Conservation (phyloP, 2,113 vertebrate species). For the Capreolus pygargus region DNA sequence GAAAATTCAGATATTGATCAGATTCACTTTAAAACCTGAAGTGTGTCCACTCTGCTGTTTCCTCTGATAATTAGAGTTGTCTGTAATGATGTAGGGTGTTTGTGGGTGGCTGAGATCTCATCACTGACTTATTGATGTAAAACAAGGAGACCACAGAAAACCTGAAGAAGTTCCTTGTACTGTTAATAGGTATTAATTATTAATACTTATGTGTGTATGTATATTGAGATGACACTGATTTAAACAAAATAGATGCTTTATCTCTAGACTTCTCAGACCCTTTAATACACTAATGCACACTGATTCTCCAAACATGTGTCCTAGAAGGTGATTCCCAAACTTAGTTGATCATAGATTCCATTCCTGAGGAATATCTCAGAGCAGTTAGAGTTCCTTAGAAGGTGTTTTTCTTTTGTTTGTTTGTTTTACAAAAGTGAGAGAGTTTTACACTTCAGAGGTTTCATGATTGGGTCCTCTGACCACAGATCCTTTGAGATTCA, state of each 20-base stretch:
- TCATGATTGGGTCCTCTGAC: neutral
- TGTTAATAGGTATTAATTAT: neutral
- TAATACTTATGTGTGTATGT: neutral
- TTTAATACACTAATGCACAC: neutral
- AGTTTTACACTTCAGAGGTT: neutral
- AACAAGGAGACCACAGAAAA: neutral
- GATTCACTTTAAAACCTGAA: neutral
- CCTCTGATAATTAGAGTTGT: neutral
- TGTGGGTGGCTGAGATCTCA: neutral
- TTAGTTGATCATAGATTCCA: neutral
- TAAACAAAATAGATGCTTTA: neutral
- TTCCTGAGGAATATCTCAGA: neutral
- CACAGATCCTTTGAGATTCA: neutral
- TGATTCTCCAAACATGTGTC: neutral
- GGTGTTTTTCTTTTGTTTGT: neutral
- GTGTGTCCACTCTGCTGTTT: neutral
- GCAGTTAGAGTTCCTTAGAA: neutral
- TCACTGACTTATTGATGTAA: neutral
- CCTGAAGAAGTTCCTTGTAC: neutral
- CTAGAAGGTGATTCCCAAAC: neutral
- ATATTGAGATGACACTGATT: neutral
- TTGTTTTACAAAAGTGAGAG: neutral
- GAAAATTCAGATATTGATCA: neutral
- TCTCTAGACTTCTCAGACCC: neutral
- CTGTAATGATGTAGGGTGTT: neutral